Base-by-base conservation (phyloP, 2,888 invertebrate species). In the Hirtodrosophila duncani region DNA sequence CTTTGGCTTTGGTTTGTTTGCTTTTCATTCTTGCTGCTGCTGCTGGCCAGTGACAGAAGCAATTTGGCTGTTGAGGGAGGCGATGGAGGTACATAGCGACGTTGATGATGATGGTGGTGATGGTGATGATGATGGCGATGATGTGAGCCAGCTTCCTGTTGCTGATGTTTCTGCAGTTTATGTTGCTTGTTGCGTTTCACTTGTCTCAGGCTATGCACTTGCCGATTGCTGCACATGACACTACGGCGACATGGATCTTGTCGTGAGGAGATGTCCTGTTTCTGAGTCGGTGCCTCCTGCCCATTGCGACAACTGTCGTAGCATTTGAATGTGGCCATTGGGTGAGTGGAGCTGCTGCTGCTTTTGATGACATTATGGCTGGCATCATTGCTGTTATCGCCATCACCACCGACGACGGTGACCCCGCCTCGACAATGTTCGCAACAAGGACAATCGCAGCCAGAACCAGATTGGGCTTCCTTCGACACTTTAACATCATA, bases 361-460 rank as follows among this genome's bases (percentile, higher is more conserved):
- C 26, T 16, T 38, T 13, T 61, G 34, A 26, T 50, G 50, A 42
- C 61, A 43, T 29, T 39, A 37, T 18, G 21, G 23, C 2, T 41
- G 34, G 2, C 13, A 2, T 37, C 30, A 18, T 31, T 39, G 31
- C 2, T 31, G 17, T 8, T 31, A 17, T 10, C 33, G 16, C 7
- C 14, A 14, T 7, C 24, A 50, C 11, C 38, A 16, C 1, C 26
- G n/a, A 6, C 24, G 37, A 4, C 45, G 33, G 11, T 41, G 14
- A 5, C 20, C 10, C 27, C 41, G n/a, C 62, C 56, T 2, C 66
- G 60, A 42, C 83, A 82, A 63, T 79, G 81, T 10, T 63, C 63
- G 51, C 82, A 81, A 64, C 82, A 83, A 9, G 80, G 82, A 66
- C 82, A 84, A 42, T 82, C 82, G 59, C 84, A 84, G 45, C 46